phyloP scores from a whole-genome alignment of 1,140 invertebrate species.

The Papilio aristodemus region DNA sequence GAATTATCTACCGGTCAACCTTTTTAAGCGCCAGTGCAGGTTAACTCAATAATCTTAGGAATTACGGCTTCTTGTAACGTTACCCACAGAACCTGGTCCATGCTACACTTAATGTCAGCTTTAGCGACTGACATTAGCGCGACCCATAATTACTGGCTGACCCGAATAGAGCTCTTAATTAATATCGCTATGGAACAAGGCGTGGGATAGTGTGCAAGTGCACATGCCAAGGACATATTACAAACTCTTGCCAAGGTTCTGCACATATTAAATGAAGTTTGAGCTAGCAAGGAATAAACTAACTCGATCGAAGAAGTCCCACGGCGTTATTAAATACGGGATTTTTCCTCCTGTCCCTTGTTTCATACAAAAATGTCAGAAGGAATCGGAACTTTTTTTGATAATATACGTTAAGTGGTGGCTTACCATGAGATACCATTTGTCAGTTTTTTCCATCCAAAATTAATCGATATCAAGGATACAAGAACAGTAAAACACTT shows the following conservation, averaged over 20 bases:
- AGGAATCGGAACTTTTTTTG: no score
- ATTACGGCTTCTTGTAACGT: conserved; percentile 10
- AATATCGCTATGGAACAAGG: conserved; percentile 38
- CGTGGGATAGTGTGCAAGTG: conserved; percentile 27
- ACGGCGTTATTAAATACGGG: not conserved
- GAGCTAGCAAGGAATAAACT: not conserved
- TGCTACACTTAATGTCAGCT: conserved; percentile 37
- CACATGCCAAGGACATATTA: conserved; percentile 28
- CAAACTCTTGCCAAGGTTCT: not conserved
- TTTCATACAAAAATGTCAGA: no score
- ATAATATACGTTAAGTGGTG: no score
- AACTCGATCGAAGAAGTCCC: not conserved
- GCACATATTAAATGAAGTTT: not conserved
- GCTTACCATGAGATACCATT: not conserved
- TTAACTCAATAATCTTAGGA: conserved; percentile 9
- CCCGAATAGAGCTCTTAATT: conserved; percentile 57
- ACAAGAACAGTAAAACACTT: not conserved
- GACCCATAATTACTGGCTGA: conserved; percentile 63
- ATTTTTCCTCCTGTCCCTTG: no score
- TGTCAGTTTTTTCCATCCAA: not conserved
- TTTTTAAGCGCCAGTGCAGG: not conserved
- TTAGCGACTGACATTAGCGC: conserved; percentile 57
- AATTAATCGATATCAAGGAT: no score
- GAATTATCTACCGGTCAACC: not conserved
- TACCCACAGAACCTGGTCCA: conserved; percentile 35